Conservation (phyloP, 2,888 invertebrate species). For the Macrophya annulata region DNA sequence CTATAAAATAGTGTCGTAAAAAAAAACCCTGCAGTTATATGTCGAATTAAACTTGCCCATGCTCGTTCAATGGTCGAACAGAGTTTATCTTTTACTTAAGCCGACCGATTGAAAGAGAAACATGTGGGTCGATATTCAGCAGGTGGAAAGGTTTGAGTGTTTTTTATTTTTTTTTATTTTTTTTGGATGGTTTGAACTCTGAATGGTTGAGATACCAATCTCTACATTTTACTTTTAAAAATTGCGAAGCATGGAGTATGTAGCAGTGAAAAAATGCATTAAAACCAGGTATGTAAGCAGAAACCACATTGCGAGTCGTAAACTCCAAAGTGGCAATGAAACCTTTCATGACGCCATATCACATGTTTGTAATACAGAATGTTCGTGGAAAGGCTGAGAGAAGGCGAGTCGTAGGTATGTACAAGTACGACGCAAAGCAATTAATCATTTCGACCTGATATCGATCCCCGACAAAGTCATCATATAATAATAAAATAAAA, state of each 20-base stretch:
- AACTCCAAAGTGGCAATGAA: conserved; percentile 48
- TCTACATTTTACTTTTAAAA: background rate
- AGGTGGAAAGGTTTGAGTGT: background rate
- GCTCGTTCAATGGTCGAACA: background rate
- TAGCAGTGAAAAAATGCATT: conserved; percentile 29
- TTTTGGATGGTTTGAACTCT: background rate
- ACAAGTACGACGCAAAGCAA: conserved; percentile 5
- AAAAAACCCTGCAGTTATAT: conserved; percentile 27
- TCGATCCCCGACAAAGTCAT: background rate
- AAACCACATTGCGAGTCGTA: conserved; percentile 42
- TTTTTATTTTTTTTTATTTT: background rate
- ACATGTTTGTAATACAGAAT: conserved; percentile 18
- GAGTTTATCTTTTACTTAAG: conserved; percentile 38
- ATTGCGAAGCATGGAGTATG: conserved; percentile 20
- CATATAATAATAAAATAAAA: no score
- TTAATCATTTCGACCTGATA: conserved; percentile 15
- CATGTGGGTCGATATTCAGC: background rate
- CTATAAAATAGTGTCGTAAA: conserved; percentile 40
- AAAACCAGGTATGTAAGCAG: conserved; percentile 35
- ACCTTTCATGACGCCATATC: conserved; percentile 34
- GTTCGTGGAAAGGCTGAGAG: background rate
- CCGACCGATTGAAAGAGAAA: conserved; percentile 13
- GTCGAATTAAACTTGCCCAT: conserved; percentile 22
- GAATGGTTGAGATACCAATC: background rate
- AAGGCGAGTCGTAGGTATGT: background rate